Evolutionary conservation across 2,797 vertebrate genomes (phyloP).

Genomic region (Vireo griseus): DNA sequence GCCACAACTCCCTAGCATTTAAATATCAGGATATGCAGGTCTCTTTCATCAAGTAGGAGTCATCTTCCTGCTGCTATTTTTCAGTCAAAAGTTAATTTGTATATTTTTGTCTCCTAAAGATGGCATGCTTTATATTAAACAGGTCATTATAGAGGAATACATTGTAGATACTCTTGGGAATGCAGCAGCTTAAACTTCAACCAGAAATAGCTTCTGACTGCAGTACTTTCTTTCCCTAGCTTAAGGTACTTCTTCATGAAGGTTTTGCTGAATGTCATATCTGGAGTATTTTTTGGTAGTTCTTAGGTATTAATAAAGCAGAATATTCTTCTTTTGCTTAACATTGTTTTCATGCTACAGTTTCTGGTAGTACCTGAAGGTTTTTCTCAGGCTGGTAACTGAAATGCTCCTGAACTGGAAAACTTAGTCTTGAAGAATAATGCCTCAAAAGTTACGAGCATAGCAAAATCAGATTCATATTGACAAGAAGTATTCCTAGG

Average conservation of each 20-base stretch:
- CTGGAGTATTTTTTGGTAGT: background rate
- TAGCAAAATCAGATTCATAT: background rate
- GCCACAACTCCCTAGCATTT: background rate
- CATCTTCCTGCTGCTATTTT: background rate
- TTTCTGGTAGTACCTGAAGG: background rate
- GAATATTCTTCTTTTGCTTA: background rate
- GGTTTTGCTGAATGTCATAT: conserved; percentile 41
- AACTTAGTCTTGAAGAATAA: background rate
- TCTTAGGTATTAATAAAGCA: background rate
- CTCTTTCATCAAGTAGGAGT: background rate
- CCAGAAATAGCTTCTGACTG: conserved; percentile 48
- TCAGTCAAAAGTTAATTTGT: background rate
- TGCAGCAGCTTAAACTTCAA: conserved; percentile 33
- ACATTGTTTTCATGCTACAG: background rate
- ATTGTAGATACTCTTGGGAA: conserved; percentile 11
- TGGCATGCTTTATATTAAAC: conserved; percentile 7
- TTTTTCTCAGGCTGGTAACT: background rate
- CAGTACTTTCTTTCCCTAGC: conserved; percentile 1
- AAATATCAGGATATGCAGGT: background rate
- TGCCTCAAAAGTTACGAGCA: background rate
- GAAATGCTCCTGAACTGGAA: background rate
- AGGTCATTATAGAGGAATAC: conserved; percentile 5
- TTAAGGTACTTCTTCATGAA: conserved; percentile 3
- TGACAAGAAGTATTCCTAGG: background rate
- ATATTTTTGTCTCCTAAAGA: background rate